Evolutionary conservation across 2,113 vertebrate species (phyloP).

Genomic region (Brachyhypopomus occidentalis): DNA sequence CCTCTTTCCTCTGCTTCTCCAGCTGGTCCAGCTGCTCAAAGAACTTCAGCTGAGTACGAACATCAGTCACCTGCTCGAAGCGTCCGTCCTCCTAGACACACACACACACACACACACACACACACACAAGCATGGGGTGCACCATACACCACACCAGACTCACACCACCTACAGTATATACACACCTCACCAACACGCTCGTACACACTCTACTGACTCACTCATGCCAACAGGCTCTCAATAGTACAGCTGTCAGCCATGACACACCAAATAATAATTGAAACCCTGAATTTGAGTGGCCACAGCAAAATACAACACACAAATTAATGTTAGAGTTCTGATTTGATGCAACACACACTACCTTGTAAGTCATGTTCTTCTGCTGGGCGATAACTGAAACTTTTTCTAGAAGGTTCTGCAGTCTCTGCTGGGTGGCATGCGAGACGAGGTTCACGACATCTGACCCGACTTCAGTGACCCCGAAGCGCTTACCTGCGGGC

Average conservation of each 20-base stretch:
- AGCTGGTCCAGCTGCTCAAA: constrained; percentile 97
- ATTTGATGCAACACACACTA: constrained; percentile 46
- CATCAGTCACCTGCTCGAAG: constrained; percentile 86
- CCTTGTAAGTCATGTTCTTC: constrained; percentile 92
- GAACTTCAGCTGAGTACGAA: constrained; percentile 92
- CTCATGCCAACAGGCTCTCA: too few relatives aligned
- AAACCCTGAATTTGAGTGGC: too few relatives aligned
- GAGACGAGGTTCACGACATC: constrained; percentile 92
- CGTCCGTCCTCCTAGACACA: constrained; percentile 85
- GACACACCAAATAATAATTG: too few relatives aligned
- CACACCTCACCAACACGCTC: too few relatives aligned
- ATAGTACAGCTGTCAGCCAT: too few relatives aligned
- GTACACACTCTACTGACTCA: too few relatives aligned
- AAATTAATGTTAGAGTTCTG: neutral
- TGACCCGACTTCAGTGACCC: constrained; percentile 87
- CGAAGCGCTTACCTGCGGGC: constrained; percentile 83
- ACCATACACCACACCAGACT: neutral
- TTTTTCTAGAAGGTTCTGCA: constrained; percentile 90
- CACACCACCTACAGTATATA: neutral
- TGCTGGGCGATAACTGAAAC: constrained; percentile 92
- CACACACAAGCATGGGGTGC: neutral
- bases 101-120: constrained; percentile 17
- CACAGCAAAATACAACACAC: neutral
- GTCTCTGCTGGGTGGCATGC: constrained; percentile 90
- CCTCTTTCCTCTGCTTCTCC: constrained; percentile 94